These are phyloP conservation scores for Harpalus rufipes DNA, from an alignment of 2,888 invertebrate species.

Conservation along the genomic window DNA sequence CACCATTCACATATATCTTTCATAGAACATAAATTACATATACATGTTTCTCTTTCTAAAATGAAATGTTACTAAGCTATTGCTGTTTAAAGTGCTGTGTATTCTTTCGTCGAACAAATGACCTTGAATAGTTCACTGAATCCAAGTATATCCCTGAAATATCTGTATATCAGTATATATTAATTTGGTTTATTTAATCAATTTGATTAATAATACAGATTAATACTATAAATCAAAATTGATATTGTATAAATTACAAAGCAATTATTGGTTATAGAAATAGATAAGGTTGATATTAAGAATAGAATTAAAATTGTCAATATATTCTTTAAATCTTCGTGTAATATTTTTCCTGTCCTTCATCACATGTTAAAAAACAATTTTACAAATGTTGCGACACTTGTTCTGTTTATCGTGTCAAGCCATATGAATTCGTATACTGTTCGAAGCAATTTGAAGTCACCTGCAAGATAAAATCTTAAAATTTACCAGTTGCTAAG, in stretches of 20 bases:
- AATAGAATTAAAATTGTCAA: too few species aligned
- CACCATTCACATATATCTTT: too few species aligned
- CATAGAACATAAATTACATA: too few species aligned
- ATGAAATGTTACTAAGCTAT: too few species aligned
- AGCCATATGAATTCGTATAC: background rate
- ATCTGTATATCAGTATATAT: background rate
- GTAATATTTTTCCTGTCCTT: background rate
- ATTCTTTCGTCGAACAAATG: too few species aligned
- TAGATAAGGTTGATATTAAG: too few species aligned
- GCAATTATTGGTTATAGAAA: too few species aligned
- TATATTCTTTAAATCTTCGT: too few species aligned
- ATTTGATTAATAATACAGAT: background rate
- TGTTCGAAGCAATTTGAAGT: background rate
- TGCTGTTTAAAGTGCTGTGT: too few species aligned
- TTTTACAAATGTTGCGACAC: constrained; percentile 9
- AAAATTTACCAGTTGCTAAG: constrained; percentile 25
- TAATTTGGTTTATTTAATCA: background rate
- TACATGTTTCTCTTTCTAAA: too few species aligned
- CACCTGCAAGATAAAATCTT: constrained; percentile 14
- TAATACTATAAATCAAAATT: background rate
- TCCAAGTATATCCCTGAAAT: too few species aligned
- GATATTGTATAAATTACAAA: background rate
- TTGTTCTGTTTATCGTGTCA: background rate
- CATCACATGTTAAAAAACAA: background rate
- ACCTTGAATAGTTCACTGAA: too few species aligned